These are phyloP conservation scores for Cryptotis parvus DNA, from an alignment of 2,113 vertebrate species.

Conservation along the genomic window DNA sequence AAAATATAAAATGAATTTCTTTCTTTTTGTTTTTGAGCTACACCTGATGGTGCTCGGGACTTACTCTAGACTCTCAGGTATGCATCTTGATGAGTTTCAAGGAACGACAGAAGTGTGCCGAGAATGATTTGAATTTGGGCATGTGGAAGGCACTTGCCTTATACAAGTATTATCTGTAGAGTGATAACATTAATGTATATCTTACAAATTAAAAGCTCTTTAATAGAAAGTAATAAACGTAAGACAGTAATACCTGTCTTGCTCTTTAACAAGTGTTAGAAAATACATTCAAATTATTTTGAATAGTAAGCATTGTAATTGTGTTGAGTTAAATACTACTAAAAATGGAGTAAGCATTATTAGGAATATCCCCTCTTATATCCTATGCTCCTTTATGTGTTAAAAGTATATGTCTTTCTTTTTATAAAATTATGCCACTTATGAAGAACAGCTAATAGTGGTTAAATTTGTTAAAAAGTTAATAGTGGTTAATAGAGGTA, in stretches of 20 bases:
- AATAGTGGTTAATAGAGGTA: neutral
- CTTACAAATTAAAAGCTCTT: constrained; percentile 2
- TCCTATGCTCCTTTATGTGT: too few species aligned
- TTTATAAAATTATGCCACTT: neutral
- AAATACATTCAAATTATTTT: constrained; percentile 41
- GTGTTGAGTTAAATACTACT: neutral
- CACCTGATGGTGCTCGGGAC: too few species aligned
- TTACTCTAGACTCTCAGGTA: too few species aligned
- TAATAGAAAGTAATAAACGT: too few species aligned
- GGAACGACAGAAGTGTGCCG: too few species aligned
- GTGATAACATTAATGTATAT: neutral
- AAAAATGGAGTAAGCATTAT: neutral
- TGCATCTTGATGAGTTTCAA: too few species aligned
- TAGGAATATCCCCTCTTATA: neutral
- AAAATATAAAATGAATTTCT: neutral
- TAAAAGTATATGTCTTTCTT: neutral
- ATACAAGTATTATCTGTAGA: too few species aligned
- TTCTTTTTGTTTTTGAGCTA: neutral
- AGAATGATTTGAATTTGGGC: too few species aligned
- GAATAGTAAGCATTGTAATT: constrained; percentile 18
- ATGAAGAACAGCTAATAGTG: neutral
- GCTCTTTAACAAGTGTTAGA: neutral
- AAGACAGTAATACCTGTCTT: neutral
- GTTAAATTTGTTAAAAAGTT: constrained; percentile 38
- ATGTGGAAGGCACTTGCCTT: neutral